These are phyloP conservation scores for Suncus etruscus DNA, from an alignment of 2,113 vertebrate species.

Conservation along the genomic window DNA sequence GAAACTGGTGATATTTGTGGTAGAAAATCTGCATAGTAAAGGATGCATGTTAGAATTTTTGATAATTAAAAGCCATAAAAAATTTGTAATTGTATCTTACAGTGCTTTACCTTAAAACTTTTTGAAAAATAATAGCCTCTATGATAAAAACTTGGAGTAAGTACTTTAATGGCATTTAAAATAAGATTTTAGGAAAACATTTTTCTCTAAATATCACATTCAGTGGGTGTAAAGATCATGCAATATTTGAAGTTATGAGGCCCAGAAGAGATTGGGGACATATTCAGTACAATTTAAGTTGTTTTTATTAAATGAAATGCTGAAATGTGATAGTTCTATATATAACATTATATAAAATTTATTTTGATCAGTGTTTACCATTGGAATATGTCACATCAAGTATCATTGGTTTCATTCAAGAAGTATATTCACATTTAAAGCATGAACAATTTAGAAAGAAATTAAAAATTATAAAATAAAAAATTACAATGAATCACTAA, in stretches of 20 bases:
- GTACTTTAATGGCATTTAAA: not conserved
- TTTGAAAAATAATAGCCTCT: too few relatives aligned
- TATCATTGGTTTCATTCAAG: not conserved
- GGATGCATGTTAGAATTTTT: too few relatives aligned
- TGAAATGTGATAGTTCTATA: not conserved
- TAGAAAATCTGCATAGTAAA: too few relatives aligned
- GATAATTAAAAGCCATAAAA: too few relatives aligned
- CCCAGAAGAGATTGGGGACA: not conserved
- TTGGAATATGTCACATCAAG: not conserved
- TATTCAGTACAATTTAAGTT: not conserved
- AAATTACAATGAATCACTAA: not conserved
- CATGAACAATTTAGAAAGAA: not conserved
- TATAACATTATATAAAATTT: not conserved
- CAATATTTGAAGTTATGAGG: not conserved
- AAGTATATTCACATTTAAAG: not conserved
- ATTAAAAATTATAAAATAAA: not conserved
- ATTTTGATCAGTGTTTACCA: not conserved
- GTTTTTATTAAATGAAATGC: not conserved
- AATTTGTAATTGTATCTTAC: too few relatives aligned
- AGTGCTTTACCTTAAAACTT: too few relatives aligned
- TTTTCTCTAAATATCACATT: not conserved
- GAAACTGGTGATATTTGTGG: too few relatives aligned
- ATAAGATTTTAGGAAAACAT: not conserved
- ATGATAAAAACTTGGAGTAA: not conserved
- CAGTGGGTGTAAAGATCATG: not conserved